Evolutionary conservation across 2,113 vertebrate genomes (phyloP).

Genomic region (Oryzias melastigma): DNA sequence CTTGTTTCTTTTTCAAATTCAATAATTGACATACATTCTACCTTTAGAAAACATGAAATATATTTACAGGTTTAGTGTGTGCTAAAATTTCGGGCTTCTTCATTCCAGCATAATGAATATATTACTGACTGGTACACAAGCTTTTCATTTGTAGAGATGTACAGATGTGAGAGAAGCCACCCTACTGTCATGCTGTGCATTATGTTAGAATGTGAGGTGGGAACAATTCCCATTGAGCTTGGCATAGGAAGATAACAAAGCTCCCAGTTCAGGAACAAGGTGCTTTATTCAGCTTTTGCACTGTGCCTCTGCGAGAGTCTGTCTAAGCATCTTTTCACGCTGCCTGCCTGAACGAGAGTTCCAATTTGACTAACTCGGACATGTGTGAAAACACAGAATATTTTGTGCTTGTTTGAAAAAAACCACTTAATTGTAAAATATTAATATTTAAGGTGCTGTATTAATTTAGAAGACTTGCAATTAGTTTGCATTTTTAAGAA

Average conservation of each 20-base stretch:
- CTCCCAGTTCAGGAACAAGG: slow-evolving; percentile 61
- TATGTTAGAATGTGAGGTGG: slow-evolving; percentile 29
- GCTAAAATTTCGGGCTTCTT: too few relatives aligned
- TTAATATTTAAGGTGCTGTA: background rate
- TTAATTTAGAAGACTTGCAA: background rate
- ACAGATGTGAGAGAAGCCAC: too few relatives aligned
- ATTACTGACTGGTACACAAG: too few relatives aligned
- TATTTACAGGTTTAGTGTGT: too few relatives aligned
- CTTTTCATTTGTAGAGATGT: too few relatives aligned
- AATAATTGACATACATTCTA: too few relatives aligned
- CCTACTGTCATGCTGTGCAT: slow-evolving; percentile 20
- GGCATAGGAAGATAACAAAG: slow-evolving; percentile 46
- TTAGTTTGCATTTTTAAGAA: background rate
- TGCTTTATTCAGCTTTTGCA: slow-evolving; percentile 39
- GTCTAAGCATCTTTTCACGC: slow-evolving; percentile 18
- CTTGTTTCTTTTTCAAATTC: too few relatives aligned
- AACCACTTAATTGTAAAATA: background rate
- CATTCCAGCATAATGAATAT: too few relatives aligned
- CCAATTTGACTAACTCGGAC: background rate
- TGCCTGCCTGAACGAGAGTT: slow-evolving; percentile 6
- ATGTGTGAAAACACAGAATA: background rate
- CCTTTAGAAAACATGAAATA: too few relatives aligned
- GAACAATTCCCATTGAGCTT: slow-evolving; percentile 55
- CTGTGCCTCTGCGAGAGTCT: background rate
- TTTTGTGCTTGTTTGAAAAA: too few relatives aligned